A percentile compares a stretch with the other conserved stretches of the same genome.
Conservation (phyloP, 2,888 invertebrate species). For the Caenorhabditis angaria region DNA sequence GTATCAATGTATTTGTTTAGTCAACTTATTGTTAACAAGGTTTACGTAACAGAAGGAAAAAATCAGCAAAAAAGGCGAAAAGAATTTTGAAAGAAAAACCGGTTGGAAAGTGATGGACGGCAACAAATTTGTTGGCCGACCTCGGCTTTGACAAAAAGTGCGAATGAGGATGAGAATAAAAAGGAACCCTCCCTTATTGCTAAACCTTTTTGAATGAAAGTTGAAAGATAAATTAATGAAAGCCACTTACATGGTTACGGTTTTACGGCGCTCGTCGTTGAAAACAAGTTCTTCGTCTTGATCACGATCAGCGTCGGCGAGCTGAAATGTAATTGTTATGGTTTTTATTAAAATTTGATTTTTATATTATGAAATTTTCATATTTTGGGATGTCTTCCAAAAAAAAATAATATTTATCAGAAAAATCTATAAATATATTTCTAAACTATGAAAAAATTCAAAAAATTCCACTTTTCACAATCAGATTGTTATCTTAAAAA, state of each 20-base stretch:
- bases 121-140: slow-evolving; percentile 18
- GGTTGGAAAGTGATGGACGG: slow-evolving; percentile 9
- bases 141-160: slow-evolving; percentile 8
- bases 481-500: slow-evolving; percentile 1
- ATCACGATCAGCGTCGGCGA: slow-evolving; percentile 53
- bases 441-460: background rate
- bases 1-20: slow-evolving; percentile 24
- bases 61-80: slow-evolving; percentile 9
- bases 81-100: background rate
- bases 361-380: no score
- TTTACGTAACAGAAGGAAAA: slow-evolving; percentile 22
- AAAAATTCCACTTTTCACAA: background rate
- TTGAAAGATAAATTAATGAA: background rate
- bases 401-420: no score
- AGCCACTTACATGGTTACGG: slow-evolving; percentile 52
- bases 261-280: slow-evolving; percentile 56
- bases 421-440: no score
- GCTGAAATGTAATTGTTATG: no score
- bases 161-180: background rate
- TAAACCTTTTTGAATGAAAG: slow-evolving; percentile 12
- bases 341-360: no score
- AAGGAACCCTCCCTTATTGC: background rate
- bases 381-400: no score
- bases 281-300: slow-evolving; percentile 57
- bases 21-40: slow-evolving; percentile 22